Conservation (phyloP, 2,113 vertebrate species). For the Anolis sagrei region DNA sequence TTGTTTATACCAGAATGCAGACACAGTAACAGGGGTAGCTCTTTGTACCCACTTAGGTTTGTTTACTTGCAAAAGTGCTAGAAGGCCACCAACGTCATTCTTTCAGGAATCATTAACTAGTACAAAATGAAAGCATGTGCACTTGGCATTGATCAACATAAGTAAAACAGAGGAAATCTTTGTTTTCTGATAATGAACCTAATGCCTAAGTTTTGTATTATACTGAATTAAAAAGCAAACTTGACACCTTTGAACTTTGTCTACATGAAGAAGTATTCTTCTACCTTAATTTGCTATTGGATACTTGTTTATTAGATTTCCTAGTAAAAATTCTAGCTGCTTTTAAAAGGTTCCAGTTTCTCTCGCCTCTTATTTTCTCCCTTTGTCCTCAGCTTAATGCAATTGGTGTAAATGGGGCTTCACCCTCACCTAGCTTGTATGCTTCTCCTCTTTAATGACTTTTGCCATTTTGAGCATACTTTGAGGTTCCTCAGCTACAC, state of each 20-base stretch:
- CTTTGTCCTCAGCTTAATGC: too few relatives aligned
- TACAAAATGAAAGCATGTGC: background rate
- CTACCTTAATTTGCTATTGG: background rate
- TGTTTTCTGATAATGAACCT: background rate
- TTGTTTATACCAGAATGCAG: background rate
- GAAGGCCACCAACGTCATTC: constrained; percentile 1
- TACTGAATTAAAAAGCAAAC: background rate
- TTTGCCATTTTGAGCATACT: too few relatives aligned
- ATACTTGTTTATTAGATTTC: background rate
- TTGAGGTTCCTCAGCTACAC: too few relatives aligned
- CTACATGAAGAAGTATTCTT: background rate
- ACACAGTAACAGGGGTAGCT: background rate
- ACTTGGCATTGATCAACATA: background rate
- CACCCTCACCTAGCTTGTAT: too few relatives aligned
- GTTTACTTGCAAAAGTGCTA: background rate
- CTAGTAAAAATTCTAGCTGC: too few relatives aligned
- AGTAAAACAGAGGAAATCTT: background rate
- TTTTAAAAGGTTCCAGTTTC: too few relatives aligned
- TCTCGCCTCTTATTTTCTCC: too few relatives aligned
- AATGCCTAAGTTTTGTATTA: background rate
- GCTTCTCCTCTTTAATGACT: too few relatives aligned
- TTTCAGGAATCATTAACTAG: constrained; percentile 14
- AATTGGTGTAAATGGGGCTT: too few relatives aligned
- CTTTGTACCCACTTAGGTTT: background rate
- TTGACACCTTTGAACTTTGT: background rate